Base-by-base conservation (phyloP, 2,888 invertebrate species). In the Thalpophila matura region DNA sequence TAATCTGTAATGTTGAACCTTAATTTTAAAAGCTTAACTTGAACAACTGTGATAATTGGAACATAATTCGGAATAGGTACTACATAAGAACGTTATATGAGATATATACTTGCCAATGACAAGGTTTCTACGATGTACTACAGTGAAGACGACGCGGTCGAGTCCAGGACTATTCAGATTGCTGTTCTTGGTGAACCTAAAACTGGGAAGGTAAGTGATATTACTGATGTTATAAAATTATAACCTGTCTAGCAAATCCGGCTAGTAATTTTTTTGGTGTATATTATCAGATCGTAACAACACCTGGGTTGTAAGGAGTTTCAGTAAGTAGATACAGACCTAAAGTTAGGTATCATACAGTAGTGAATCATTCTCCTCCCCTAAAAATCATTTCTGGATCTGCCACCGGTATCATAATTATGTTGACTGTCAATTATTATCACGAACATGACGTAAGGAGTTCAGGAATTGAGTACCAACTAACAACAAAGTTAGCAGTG, bases 111-210 rank as follows among this genome's bases (percentile, higher is more conserved):
- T n/a, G 38, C 40, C 38, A 55, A 77, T 40, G 56, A 57, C 49
- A 29, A 40, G 33, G 57, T 9, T 3, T 42, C 49, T 53, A 70
- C 60, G 4, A 97, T 97, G 97, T 96, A 96, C 59, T 96, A 97
- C 88, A 95, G 95, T 72, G 97, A 96, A 80, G 96, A 97, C 75
- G 96, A 96, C 62, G 94, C 93, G 69, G 84, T 92, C 68, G 88
- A 93, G 71, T 96, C 95, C 80, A 96, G 95, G 89, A 96, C 96
- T 83, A 90, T 98, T 76, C 98, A 98, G 93, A 95, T 98, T 80
- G 96, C 97, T 45, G 92, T 98, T 70, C 95, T 98, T 79, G 98
- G 98, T 27, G 98, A 98, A 89, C 96, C 97, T 50, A 96, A 96
- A 62, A 97, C 97, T 75, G 98, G 98, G 75, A 98, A 98, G 96